Percentiles rank a stretch among this genome's conserved stretches.
These are phyloP conservation scores for Eristalinus sepulchralis DNA, from an alignment of 2,888 invertebrate genomes.

Conservation along the genomic window DNA sequence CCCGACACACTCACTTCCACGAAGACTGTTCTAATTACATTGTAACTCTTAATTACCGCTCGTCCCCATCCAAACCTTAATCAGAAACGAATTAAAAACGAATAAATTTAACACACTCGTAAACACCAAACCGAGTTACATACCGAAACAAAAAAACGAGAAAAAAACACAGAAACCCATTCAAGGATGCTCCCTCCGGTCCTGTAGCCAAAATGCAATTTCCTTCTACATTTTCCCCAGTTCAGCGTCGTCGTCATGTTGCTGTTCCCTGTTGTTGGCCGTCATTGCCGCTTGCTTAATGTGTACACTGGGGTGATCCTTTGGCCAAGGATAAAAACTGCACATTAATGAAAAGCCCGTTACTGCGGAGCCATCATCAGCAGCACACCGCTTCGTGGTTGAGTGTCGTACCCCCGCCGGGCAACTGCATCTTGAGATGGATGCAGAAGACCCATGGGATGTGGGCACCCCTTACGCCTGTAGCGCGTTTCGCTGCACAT, in stretches of 20 bases:
- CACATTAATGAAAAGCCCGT: conserved; percentile 41
- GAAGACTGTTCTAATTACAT: conserved; percentile 3
- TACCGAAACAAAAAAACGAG: too few relatives aligned
- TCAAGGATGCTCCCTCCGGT: conserved; percentile 32
- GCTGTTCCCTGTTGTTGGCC: not conserved
- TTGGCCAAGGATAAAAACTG: conserved; percentile 29
- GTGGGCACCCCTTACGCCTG: conserved; percentile 41
- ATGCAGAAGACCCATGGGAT: conserved; percentile 8
- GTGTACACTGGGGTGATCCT: conserved; percentile 22
- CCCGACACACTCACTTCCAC: not conserved
- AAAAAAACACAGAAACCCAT: conserved; percentile 5
- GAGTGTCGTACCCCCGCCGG: not conserved
- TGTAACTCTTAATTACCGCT: conserved; percentile 35
- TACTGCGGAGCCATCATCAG: conserved; percentile 18
- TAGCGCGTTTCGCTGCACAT: conserved; percentile 14
- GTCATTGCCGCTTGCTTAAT: conserved; percentile 28
- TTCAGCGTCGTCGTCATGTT: not conserved
- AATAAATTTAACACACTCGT: conserved; percentile 38
- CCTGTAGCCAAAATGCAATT: conserved; percentile 53
- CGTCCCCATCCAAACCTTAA: conserved; percentile 38
- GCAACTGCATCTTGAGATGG: conserved; percentile 34
- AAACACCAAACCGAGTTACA: not conserved
- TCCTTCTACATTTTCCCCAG: not conserved
- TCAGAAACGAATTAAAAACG: conserved; percentile 53
- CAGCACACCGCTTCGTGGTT: not conserved